These are phyloP conservation scores for Blastobasis adustella DNA, from an alignment of 2,888 invertebrate species.

Conservation along the genomic window DNA sequence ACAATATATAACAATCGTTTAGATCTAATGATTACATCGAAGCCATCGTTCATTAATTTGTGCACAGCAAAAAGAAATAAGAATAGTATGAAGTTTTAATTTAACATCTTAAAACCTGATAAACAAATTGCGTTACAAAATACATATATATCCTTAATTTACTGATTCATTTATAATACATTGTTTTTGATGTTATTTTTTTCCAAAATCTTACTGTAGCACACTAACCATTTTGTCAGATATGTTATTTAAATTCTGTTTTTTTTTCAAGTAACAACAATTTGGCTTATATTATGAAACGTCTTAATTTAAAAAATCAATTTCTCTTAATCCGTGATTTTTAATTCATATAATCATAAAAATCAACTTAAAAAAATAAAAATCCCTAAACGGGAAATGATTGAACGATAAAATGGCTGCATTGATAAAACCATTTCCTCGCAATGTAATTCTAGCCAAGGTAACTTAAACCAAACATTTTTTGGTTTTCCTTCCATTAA, in stretches of 20 bases:
- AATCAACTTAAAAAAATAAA: conserved; percentile 40
- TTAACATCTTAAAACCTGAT: conserved; percentile 67
- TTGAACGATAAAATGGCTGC: no score
- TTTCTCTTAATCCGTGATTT: conserved; percentile 37
- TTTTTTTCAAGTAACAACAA: conserved; percentile 70
- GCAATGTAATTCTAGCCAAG: no score
- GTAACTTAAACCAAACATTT: no score
- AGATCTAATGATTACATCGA: conserved; percentile 50
- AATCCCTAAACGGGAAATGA: conserved; percentile 1
- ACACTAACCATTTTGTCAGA: conserved; percentile 76
- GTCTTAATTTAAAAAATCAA: conserved; percentile 24
- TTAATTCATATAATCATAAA: conserved; percentile 32
- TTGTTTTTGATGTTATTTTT: conserved; percentile 66
- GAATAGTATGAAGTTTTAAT: conserved; percentile 54
- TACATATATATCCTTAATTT: conserved; percentile 68
- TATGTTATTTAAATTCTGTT: conserved; percentile 75
- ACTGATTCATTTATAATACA: conserved; percentile 72
- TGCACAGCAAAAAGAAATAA: conserved; percentile 66
- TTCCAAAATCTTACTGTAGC: conserved; percentile 69
- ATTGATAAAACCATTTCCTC: no score
- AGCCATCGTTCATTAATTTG: conserved; percentile 58
- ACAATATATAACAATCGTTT: conserved; percentile 59
- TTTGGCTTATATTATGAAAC: conserved; percentile 62
- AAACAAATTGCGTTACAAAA: conserved; percentile 70
- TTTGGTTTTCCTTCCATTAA: neutral